Percentiles rank a stretch among this genome's conserved stretches.
Evolutionary conservation across 2,888 invertebrate species (phyloP).

Genomic region (Nymphalis polychloros): DNA sequence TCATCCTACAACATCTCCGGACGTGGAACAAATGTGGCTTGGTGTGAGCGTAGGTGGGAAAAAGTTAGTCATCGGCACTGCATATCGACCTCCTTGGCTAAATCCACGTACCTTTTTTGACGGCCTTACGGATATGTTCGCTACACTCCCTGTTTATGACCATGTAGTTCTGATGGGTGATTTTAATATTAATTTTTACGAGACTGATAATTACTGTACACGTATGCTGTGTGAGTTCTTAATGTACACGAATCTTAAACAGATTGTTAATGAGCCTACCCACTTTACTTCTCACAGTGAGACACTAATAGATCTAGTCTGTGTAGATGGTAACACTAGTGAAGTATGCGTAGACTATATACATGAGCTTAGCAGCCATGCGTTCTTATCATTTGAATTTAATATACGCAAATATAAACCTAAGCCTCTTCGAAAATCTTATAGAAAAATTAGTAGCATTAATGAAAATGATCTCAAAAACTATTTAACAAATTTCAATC

Average conservation of each 20-base stretch:
- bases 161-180: constrained; percentile 27
- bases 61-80: constrained; percentile 5
- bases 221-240: background rate
- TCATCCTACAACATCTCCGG: background rate
- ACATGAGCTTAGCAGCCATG: constrained; percentile 2
- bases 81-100: constrained; percentile 34
- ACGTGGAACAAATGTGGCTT: background rate
- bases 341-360: constrained; percentile 12
- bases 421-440: background rate
- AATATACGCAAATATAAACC: background rate
- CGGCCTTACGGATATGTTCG: constrained; percentile 19
- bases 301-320: constrained; percentile 10
- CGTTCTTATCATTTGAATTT: background rate
- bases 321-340: background rate
- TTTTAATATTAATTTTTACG: constrained; percentile 22
- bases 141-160: constrained; percentile 21
- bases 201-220: too few relatives aligned
- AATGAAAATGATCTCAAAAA: background rate
- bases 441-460: background rate
- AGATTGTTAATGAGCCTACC: constrained; percentile 7
- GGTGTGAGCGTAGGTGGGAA: background rate
- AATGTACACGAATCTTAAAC: background rate
- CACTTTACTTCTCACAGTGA: constrained; percentile 13
- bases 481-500: background rate
- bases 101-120: constrained; percentile 29